Base-by-base conservation (phyloP, 2,888 invertebrate genomes). In the Orchesella flavescens region DNA sequence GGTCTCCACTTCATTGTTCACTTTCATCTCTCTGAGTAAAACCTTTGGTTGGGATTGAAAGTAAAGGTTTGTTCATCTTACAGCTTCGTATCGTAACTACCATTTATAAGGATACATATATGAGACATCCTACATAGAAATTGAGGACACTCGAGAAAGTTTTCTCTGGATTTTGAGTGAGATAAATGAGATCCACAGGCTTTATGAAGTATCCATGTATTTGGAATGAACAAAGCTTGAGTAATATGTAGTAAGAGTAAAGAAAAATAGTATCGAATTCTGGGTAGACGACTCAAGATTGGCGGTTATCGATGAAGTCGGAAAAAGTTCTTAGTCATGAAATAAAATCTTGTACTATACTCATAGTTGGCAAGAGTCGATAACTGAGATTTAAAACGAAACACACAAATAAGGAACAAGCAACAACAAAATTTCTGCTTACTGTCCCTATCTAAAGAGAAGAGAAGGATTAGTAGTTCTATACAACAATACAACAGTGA, bases 171-270 rank as follows among this genome's bases (percentile, higher is more conserved):
- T 77, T 59, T 57, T 74, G 72, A 73, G 72, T 80, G 80, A 73
- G 80, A 80, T 80, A 80, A 80, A 80, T 80, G 73, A 80, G 80
- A 55, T 61, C 61, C 24, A 7, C 24, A 57, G 68, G 59, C 72
- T 53, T 49, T 55, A 46, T 55, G 59, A 68, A 57, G 34, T 53
- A 63, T 65, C 49, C 43, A 12, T 69, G 43, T 44, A 49, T 49
- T 21, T 49, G 15, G 21, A 49, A 43, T 66, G n/a, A 34, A 34
- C 34, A 34, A 34, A 34, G 34, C 34, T 34, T 24, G 10, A 10
- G 63, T 13, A 24, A 24, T 13, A 24, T 63, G 61, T 15, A 19
- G 61, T 19, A 61, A 5, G 61, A 13, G 3, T 5, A 15, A 23
- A 63, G 63, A 5, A 24, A 24, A 63, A 24, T 12, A 23, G 34